These are phyloP conservation scores for Tauraco erythrolophus DNA, from an alignment of 2,113 vertebrate genomes.

Conservation along the genomic window DNA sequence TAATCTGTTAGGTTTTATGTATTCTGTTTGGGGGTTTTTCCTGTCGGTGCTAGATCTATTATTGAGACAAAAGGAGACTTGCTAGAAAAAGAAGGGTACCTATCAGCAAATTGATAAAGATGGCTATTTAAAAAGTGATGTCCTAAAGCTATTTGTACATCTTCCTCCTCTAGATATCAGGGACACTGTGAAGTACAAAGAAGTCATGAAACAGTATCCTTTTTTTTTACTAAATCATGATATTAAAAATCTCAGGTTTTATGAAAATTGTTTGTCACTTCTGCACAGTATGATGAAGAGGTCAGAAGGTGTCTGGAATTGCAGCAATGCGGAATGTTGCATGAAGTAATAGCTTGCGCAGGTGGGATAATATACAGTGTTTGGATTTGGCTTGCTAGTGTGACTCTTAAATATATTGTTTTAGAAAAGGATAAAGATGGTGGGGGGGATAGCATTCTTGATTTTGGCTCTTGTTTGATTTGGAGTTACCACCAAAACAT, in stretches of 20 bases:
- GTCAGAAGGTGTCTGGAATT: not conserved
- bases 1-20: not conserved
- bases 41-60: not conserved
- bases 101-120: too few species aligned
- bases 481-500: not conserved
- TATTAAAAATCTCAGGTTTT: not conserved
- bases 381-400: not conserved
- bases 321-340: not conserved
- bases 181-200: constrained; percentile 97
- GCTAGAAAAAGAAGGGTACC: not conserved
- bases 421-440: not conserved
- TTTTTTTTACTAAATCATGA: constrained; percentile 39
- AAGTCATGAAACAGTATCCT: constrained; percentile 99
- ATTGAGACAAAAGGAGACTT: not conserved
- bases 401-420: not conserved
- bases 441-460: not conserved
- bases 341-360: not conserved
- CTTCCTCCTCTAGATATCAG: constrained; percentile 85
- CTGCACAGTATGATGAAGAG: not conserved
- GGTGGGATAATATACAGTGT: not conserved
- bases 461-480: not conserved
- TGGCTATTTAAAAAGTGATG: not conserved
- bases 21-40: not conserved
- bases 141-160: not conserved
- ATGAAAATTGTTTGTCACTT: not conserved